Evolutionary conservation across 2,888 invertebrate genomes (phyloP).

Genomic region (Scelioninae gen. 2): DNA sequence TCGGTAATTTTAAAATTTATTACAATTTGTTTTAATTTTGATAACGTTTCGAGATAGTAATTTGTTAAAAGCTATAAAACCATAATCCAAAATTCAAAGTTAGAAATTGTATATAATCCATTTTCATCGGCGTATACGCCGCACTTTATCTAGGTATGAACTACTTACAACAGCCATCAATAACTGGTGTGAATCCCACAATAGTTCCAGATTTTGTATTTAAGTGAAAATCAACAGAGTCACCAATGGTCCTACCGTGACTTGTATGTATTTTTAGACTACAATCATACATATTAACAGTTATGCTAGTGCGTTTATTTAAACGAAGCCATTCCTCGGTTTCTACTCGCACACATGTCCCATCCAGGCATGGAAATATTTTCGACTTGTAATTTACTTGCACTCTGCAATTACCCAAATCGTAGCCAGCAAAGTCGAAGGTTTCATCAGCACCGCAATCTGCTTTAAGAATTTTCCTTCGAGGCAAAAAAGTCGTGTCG

Average conservation of each 20-base stretch:
- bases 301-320: conserved; percentile 60
- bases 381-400: conserved; percentile 64
- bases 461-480: conserved; percentile 42
- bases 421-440: conserved; percentile 68
- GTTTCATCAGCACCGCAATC: conserved; percentile 52
- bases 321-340: conserved; percentile 66
- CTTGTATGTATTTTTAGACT: conserved; percentile 62
- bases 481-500: conserved; percentile 54
- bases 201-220: conserved; percentile 64
- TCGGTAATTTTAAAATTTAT: too few species aligned
- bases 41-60: too few species aligned
- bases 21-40: too few species aligned
- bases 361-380: conserved; percentile 65
- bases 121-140: too few species aligned
- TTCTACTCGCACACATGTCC: conserved; percentile 64
- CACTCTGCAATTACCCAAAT: conserved; percentile 67
- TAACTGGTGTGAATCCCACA: conserved; percentile 63
- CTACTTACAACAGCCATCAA: conserved; percentile 40
- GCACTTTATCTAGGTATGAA: conserved; percentile 11
- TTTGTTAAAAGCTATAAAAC: too few species aligned
- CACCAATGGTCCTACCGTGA: conserved; percentile 25
- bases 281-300: conserved; percentile 59
- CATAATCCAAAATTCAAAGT: too few species aligned
- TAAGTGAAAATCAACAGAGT: conserved; percentile 65
- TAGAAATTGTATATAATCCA: too few species aligned